Base-by-base conservation (phyloP, 2,888 invertebrate genomes). In the Acleris holmiana region DNA sequence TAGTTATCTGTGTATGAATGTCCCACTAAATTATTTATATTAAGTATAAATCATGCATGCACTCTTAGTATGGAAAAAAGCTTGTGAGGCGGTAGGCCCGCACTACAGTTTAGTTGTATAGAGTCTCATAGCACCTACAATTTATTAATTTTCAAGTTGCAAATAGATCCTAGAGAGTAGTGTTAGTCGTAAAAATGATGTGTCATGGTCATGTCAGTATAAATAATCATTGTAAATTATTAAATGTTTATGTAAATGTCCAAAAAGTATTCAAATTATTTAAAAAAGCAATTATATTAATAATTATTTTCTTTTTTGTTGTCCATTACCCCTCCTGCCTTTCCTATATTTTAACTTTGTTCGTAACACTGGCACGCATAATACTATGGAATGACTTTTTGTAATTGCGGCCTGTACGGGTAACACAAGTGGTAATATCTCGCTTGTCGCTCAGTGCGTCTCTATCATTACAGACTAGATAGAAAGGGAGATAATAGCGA, bases 161-260 rank as follows among this genome's bases (percentile, higher is more conserved):
- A 88, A 87, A 89, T 91, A 91, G 90, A 82, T 82, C 81, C 80
- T 91, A 91, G 91, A 78, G 69, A 73, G 89, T 91, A 91, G 91
- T 73, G 74, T 87, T 91, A 91, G 90, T 85, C 88, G 89, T 85
- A 83, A 86, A 86, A 88, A 91, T 89, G 89, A 91, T 86, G 86
- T 89, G 85, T 89, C 90, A 88, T 87, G 88, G 88, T 91, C 91
- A 91, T 91, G 89, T 91, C 90, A 88, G 83, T 91, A 91, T 91
- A 91, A 91, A 91, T 91, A 90, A 89, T 91, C 92, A 90, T 86
- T 92, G 92, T 92, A 92, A 91, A 92, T 92, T 92, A 92, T 91
- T 92, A 92, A 92, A 92, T 92, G 92, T 92, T 92, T 91, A 92
- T 92, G 92, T 92, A 92, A 91, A 92, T 91, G 91, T 91, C 91